phyloP scores from a whole-genome alignment of 2,113 vertebrate genomes.

The Lophura nycthemera region DNA sequence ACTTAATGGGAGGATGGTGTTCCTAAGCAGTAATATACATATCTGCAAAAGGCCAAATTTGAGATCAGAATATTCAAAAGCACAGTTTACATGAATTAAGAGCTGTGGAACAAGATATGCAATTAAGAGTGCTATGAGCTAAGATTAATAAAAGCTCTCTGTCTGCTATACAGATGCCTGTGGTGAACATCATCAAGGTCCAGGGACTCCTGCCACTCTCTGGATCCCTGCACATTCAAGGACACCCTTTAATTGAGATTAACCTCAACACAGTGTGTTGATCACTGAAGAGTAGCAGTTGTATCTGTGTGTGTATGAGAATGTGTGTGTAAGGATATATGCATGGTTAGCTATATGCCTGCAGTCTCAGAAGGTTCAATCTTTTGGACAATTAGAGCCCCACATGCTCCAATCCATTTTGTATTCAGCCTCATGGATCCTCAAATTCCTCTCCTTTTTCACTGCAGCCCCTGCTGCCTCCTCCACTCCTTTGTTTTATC shows the following conservation, averaged over 20 bases:
- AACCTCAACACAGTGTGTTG: background rate
- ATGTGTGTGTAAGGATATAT: background rate
- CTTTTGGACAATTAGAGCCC: background rate
- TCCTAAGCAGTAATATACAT: background rate
- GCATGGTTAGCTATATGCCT: background rate
- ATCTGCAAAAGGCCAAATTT: background rate
- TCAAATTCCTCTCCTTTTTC: background rate
- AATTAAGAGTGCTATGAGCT: background rate
- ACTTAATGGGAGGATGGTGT: background rate
- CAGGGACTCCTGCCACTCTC: background rate
- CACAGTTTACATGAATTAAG: background rate
- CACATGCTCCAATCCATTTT: background rate
- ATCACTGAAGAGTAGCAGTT: background rate
- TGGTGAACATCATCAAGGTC: background rate
- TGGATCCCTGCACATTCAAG: background rate
- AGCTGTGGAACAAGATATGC: background rate
- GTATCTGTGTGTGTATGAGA: rapidly evolving
- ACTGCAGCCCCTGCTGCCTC: background rate
- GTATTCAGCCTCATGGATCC: background rate
- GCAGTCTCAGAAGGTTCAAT: background rate
- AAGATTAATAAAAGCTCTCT: background rate
- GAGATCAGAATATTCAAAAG: background rate
- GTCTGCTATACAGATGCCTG: background rate
- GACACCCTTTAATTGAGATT: background rate
- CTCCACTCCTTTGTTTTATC: background rate